A percentile compares a stretch with the other conserved stretches of the same genome.
Evolutionary conservation across 2,888 invertebrate genomes (phyloP).

Genomic region (Hyposoter dolosus): DNA sequence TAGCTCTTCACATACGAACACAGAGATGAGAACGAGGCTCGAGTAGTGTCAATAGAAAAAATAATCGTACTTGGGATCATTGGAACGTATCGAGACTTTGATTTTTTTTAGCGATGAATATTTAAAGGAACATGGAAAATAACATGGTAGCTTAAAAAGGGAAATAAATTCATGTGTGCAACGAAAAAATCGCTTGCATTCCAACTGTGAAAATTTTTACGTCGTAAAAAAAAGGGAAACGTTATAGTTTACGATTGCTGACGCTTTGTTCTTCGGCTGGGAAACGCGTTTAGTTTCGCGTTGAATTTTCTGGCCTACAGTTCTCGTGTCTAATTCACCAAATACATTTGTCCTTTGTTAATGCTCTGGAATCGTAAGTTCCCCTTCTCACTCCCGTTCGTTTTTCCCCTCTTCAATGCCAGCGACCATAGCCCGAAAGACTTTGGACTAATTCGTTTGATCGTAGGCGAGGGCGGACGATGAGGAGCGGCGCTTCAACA

Average conservation of each 20-base stretch:
- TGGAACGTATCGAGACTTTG: not conserved
- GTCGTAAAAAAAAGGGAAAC: not conserved
- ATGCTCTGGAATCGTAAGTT: conserved; percentile 27
- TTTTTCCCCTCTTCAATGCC: not conserved
- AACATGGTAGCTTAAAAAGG: too few species aligned
- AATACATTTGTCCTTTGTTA: conserved; percentile 70
- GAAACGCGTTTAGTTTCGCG: conserved; percentile 14
- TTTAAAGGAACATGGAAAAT: too few species aligned
- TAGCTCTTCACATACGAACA: not conserved
- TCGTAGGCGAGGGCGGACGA: conserved; percentile 49
- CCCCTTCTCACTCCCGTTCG: not conserved
- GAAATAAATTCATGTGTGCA: too few species aligned
- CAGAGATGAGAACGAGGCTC: not conserved
- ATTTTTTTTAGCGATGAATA: not conserved
- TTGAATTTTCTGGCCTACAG: conserved; percentile 32
- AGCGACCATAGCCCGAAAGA: conserved; percentile 28
- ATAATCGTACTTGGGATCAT: not conserved
- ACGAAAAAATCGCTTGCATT: not conserved
- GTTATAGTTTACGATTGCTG: not conserved
- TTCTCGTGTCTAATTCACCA: conserved; percentile 62
- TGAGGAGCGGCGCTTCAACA: conserved; percentile 5
- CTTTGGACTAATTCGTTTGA: conserved; percentile 65
- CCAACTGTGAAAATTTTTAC: not conserved
- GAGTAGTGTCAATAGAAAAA: not conserved
- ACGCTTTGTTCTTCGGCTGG: conserved; percentile 3